Evolutionary conservation across 1,140 invertebrate species (phyloP).

Genomic region (Ylistrum balloti): DNA sequence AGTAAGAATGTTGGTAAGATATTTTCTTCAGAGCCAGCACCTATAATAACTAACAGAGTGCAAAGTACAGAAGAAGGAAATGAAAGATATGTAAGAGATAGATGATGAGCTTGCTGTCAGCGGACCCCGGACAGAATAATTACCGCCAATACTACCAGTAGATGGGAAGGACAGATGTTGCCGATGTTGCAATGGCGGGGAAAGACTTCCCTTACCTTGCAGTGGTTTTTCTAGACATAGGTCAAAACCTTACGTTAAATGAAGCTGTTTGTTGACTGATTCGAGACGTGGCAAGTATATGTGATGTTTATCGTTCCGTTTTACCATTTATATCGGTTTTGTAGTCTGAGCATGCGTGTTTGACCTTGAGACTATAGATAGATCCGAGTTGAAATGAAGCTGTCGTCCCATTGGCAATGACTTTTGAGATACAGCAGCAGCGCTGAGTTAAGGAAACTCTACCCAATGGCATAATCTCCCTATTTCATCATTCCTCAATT

Average conservation of each 20-base stretch:
- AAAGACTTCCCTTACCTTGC: not conserved
- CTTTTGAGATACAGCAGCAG: not conserved
- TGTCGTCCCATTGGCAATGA: not conserved
- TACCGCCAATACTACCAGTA: not conserved
- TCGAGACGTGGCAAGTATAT: not conserved
- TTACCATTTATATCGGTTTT: not conserved
- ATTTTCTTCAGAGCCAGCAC: too few species aligned
- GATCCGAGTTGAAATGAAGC: not conserved
- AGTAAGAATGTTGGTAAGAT: too few species aligned
- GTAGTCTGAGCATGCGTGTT: not conserved
- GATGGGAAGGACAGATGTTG: not conserved
- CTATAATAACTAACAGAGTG: too few species aligned
- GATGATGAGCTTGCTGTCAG: conserved; percentile 1
- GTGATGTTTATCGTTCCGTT: not conserved
- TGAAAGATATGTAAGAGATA: conserved; percentile 13
- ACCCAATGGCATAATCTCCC: not conserved
- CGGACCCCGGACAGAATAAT: not conserved
- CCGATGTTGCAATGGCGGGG: not conserved
- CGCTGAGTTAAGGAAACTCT: not conserved
- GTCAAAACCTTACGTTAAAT: not conserved
- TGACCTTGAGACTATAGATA: conserved; percentile 20
- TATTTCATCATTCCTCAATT: too few species aligned
- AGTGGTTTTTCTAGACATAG: not conserved
- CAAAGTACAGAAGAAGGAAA: not conserved
- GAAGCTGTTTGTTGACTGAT: not conserved